phyloP scores from a whole-genome alignment of 2,888 invertebrate genomes.

The Zygogramma bicolorata region DNA sequence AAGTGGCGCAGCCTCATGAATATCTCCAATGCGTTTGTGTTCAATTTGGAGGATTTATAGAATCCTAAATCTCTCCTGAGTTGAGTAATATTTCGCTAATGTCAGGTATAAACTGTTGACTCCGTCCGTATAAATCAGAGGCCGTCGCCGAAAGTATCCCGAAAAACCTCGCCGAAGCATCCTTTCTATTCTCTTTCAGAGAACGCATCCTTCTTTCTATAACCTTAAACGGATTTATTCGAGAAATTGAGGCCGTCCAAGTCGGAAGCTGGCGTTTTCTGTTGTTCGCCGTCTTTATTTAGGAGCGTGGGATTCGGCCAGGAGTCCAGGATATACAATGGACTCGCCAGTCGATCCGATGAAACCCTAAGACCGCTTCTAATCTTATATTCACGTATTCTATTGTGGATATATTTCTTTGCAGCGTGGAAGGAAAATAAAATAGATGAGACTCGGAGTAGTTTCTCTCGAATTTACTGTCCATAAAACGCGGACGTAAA shows the following conservation, averaged over 20 bases:
- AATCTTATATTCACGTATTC: constrained; percentile 40
- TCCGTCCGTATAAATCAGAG: constrained; percentile 15
- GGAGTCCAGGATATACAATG: neutral
- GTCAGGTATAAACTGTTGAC: constrained; percentile 25
- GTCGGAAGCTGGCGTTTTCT: neutral
- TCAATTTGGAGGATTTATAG: constrained; percentile 25
- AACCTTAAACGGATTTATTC: constrained; percentile 42
- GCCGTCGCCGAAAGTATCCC: constrained; percentile 4
- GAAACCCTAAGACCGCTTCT: constrained; percentile 33
- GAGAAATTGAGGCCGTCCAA: constrained; percentile 30
- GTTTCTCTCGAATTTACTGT: constrained; percentile 24
- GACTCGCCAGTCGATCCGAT: constrained; percentile 20
- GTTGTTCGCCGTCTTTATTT: constrained; percentile 9
- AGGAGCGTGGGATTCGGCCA: neutral
- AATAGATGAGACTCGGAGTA: constrained; percentile 29
- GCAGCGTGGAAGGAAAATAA: constrained; percentile 22
- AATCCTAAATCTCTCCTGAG: constrained; percentile 22
- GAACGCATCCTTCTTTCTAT: constrained; percentile 36
- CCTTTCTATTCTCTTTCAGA: neutral
- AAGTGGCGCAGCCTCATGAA: constrained; percentile 17
- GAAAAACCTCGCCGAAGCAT: constrained; percentile 11
- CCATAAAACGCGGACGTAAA: constrained; percentile 21
- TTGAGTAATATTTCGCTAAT: constrained; percentile 28
- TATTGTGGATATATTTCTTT: constrained; percentile 32
- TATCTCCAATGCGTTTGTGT: constrained; percentile 20